Base-by-base conservation (phyloP, 2,888 invertebrate genomes). In the Frankliniella intonsa region DNA sequence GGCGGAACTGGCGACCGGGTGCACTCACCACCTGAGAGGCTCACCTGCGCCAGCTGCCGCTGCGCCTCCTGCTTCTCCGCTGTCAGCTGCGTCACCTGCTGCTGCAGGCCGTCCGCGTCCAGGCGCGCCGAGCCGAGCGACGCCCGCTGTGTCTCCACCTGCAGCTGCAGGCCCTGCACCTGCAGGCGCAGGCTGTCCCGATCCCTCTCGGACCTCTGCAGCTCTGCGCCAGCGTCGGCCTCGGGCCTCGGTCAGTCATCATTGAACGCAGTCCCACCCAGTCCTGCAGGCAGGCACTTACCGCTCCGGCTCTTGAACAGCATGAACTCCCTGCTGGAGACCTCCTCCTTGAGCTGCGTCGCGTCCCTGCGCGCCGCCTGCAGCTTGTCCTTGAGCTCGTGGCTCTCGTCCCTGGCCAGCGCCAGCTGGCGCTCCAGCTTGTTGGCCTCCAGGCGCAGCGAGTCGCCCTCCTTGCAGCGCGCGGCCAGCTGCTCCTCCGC, bases 151-250 rank as follows among this genome's bases (percentile, higher is more conserved):
- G 69, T 76, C 69, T 76, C 69, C 69, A 25, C 69, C 69, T 76
- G 69, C 25, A 76, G 69, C 69, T 76, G 69, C 69, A 76, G 69
- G 69, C 69, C 69, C 69, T 76, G 69, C 69, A 25, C 69, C 69
- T 25, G 69, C 69, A 76, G 69, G 10, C 69, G 69, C 10, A 76
- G 69, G 25, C 69, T 76, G 69, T 76, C 69, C 22, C 69, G 69
- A 25, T 76, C 69, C 0, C 69, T 9, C 69, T 76, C 69, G 22
- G 69, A n/a, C 22, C 69, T 22, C 69, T 76, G 69, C 3, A 76
- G 69, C 69, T 76, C 69, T 76, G 69, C 69, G 14, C 38, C 38
- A 38, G 38, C 38, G 38, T 38, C 38, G 5, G 38, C 5, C 38
- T n/a, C n/a, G n/a, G n/a, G n/a, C n/a, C n/a, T n/a, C n/a, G n/a